These are phyloP conservation scores for Drosophila vallismaia DNA, from an alignment of 2,888 invertebrate genomes.

Conservation along the genomic window DNA sequence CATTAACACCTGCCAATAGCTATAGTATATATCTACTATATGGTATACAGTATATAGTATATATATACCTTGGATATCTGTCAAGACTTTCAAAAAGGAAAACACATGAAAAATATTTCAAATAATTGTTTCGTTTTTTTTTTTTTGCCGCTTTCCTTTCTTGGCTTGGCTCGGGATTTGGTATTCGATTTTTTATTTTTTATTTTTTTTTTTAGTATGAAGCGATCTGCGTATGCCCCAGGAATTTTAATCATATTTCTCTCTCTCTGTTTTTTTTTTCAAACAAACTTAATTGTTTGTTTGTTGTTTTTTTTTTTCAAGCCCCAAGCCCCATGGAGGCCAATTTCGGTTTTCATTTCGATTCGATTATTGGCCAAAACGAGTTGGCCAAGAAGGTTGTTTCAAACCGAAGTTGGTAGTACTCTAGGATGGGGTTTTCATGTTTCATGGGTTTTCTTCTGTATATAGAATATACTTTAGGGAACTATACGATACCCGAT, in stretches of 20 bases:
- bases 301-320: constrained; percentile 8
- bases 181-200: neutral
- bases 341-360: constrained; percentile 65
- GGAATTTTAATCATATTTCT: constrained; percentile 59
- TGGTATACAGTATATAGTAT: no score
- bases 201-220: constrained; percentile 4
- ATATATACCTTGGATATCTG: neutral
- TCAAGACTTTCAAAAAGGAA: constrained; percentile 22
- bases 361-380: constrained; percentile 40
- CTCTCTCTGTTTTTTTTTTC: constrained; percentile 15
- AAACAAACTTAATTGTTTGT: constrained; percentile 53
- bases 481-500: neutral
- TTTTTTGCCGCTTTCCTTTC: constrained; percentile 25
- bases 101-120: constrained; percentile 56
- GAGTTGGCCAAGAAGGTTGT: neutral
- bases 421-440: constrained; percentile 4
- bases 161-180: constrained; percentile 4
- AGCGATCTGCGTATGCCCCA: constrained; percentile 45
- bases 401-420: constrained; percentile 1
- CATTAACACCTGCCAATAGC: constrained; percentile 18
- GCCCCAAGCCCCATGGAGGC: constrained; percentile 8
- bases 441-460: no score
- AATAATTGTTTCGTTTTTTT: constrained; percentile 24
- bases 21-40: neutral
- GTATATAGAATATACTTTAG: neutral